phyloP scores from a whole-genome alignment of 2,888 invertebrate genomes.

The Agapostemon virescens region DNA sequence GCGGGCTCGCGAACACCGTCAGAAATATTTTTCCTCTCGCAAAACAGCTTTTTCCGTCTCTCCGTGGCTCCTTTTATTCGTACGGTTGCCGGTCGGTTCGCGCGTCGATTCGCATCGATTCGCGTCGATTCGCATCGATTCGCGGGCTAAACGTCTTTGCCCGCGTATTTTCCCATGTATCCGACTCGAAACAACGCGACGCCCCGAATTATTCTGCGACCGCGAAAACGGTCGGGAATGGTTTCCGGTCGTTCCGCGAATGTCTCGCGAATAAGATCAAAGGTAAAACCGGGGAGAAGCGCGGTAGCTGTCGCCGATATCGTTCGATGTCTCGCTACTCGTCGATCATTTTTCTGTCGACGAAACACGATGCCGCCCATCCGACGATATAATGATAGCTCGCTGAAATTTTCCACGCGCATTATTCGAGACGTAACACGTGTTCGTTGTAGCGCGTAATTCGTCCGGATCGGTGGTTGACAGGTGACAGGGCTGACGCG shows the following conservation, averaged over 20 bases:
- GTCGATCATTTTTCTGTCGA: conserved; percentile 67
- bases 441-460: conserved; percentile 74
- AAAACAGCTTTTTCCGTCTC: conserved; percentile 64
- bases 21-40: conserved; percentile 78
- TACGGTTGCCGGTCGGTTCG: conserved; percentile 1
- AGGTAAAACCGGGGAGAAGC: neutral
- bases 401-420: conserved; percentile 67
- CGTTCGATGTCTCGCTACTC: conserved; percentile 48
- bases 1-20: conserved; percentile 72
- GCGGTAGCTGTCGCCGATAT: conserved; percentile 35
- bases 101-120: neutral
- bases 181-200: too few relatives aligned
- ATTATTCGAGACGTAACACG: conserved; percentile 71
- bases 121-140: too few relatives aligned
- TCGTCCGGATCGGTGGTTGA: conserved; percentile 76
- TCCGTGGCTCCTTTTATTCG: conserved; percentile 45
- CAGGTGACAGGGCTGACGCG: conserved; percentile 77
- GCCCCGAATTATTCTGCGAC: neutral
- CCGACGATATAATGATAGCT: conserved; percentile 68
- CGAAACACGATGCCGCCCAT: conserved; percentile 45
- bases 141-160: too few relatives aligned
- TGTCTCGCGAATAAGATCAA: neutral
- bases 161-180: too few relatives aligned
- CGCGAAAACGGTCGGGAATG: too few relatives aligned
- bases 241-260: neutral